Conservation (phyloP, 2,797 vertebrate species). For the Pogoniulus pusillus region DNA sequence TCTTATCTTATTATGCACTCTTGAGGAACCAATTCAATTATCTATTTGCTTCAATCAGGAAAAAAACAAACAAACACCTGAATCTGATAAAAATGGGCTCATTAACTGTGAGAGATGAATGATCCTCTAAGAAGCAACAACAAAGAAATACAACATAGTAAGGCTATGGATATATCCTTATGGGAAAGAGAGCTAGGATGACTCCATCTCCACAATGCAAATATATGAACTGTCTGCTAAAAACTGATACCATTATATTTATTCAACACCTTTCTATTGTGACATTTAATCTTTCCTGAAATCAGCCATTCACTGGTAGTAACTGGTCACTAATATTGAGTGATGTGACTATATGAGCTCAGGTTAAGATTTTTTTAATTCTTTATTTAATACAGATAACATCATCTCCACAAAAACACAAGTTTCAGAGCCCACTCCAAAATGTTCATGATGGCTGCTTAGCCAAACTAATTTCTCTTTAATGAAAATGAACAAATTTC, state of each 20-base stretch:
- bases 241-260: neutral
- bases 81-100: neutral
- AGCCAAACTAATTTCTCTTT: neutral
- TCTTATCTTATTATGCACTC: neutral
- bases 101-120: neutral
- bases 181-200: neutral
- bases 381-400: neutral
- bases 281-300: neutral
- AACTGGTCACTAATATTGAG: neutral
- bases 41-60: neutral
- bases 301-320: neutral
- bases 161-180: neutral
- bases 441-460: neutral
- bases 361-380: neutral
- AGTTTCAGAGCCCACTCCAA: neutral
- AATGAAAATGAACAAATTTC: neutral
- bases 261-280: neutral
- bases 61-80: fast-evolving
- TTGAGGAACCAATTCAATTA: neutral
- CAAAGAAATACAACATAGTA: neutral
- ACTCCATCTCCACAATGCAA: neutral
- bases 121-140: neutral
- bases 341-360: neutral
- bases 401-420: neutral
- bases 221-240: neutral